Conservation (phyloP, 1,140 invertebrate species). For the Druon quercuslanigerum region DNA sequence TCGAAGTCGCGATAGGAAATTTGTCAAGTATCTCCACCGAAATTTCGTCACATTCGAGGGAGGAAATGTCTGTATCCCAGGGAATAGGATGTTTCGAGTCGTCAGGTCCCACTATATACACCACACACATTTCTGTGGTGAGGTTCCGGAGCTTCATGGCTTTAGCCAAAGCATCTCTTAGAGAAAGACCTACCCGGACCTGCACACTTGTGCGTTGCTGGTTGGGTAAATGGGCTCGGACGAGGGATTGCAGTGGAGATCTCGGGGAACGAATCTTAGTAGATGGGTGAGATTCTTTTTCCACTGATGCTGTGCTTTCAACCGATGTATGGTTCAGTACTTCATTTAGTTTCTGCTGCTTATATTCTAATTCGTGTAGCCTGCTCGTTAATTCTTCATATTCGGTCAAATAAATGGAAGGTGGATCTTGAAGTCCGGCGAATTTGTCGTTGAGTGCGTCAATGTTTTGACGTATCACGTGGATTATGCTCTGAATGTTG, state of each 20-base stretch:
- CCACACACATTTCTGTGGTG: slow-evolving; percentile 92
- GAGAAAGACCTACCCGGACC: slow-evolving; percentile 86
- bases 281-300: slow-evolving; percentile 46
- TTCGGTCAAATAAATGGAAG: slow-evolving; percentile 89
- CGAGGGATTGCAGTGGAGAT: slow-evolving; percentile 84
- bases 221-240: slow-evolving; percentile 93
- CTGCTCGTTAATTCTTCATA: slow-evolving; percentile 94
- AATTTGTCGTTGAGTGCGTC: slow-evolving; percentile 94
- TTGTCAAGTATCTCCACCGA: slow-evolving; percentile 90
- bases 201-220: slow-evolving; percentile 94
- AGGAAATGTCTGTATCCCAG: slow-evolving; percentile 93
- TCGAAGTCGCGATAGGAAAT: slow-evolving; percentile 91
- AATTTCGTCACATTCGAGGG: slow-evolving; percentile 91
- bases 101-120: slow-evolving; percentile 79
- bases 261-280: slow-evolving; percentile 76
- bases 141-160: slow-evolving; percentile 93
- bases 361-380: slow-evolving; percentile 90
- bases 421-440: slow-evolving; percentile 89
- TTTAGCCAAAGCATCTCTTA: slow-evolving; percentile 91
- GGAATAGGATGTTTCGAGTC: slow-evolving; percentile 81
- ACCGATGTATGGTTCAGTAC: slow-evolving; percentile 76
- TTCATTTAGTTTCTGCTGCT: slow-evolving; percentile 90
- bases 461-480: slow-evolving; percentile 93
- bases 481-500: slow-evolving; percentile 94
- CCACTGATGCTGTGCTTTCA: slow-evolving; percentile 35